Evolutionary conservation across 2,888 invertebrate species (phyloP).

Genomic region (Gymnoscelis rufifasciata): DNA sequence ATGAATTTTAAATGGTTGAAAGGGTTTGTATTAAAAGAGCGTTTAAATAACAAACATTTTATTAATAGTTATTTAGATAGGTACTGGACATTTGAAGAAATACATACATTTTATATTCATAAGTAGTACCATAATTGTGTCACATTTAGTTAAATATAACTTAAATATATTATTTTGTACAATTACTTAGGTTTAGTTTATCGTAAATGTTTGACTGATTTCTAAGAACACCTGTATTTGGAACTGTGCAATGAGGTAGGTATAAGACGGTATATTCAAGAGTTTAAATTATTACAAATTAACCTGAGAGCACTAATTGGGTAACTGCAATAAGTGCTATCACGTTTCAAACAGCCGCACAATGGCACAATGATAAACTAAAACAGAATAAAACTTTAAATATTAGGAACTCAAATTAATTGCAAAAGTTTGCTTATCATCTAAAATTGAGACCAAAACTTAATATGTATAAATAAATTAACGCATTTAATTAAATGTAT

Average conservation of each 20-base stretch:
- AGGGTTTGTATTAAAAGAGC: constrained; percentile 22
- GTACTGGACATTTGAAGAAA: constrained; percentile 75
- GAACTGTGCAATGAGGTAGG: constrained; percentile 58
- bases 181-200: constrained; percentile 39
- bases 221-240: constrained; percentile 49
- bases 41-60: constrained; percentile 76
- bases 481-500: background rate
- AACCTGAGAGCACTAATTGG: constrained; percentile 4
- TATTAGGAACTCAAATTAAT: constrained; percentile 75
- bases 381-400: constrained; percentile 54
- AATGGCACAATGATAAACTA: constrained; percentile 51
- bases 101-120: constrained; percentile 59
- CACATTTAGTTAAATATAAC: constrained; percentile 56
- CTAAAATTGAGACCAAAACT: constrained; percentile 20
- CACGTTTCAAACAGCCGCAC: constrained; percentile 7
- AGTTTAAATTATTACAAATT: background rate
- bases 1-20: background rate
- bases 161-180: constrained; percentile 68
- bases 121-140: constrained; percentile 57
- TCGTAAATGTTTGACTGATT: constrained; percentile 37
- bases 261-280: constrained; percentile 35
- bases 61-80: constrained; percentile 66
- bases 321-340: background rate
- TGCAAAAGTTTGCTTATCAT: constrained; percentile 41
- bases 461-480: constrained; percentile 3